Evolutionary conservation across 2,797 vertebrate species (phyloP), one percentile per base, ranked within the genome.

Genomic region (Falco novaeseelandiae): DNA sequence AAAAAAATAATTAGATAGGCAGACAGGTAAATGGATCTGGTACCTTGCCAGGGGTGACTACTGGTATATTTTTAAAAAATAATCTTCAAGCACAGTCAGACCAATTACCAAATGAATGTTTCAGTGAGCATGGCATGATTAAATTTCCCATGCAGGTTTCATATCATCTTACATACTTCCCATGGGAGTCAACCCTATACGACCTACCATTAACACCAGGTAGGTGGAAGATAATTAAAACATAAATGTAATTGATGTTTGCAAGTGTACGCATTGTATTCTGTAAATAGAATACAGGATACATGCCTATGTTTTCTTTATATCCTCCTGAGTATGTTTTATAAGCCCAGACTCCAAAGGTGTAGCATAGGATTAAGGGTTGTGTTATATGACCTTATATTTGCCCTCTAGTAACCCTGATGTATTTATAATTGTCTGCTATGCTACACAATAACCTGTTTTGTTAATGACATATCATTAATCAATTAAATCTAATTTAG

Each of bases 61-160:
- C 42, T 83, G 51, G 36, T 62, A 48, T 32, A 82, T 19, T 62
- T 91, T 76, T 79, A 52, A 30, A 73, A 89, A 92, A 88, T 57
- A 84, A 91, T 93, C 54, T 88, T 90, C 20, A 72, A 36, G n/a
- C 54, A 88, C 46, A 78, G 62, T 82, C 51, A 89, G 58, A 89
- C 42, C 77, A 96, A 93, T 94, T 95, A 89, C 19, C 36, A 57
- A 85, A 21, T 83, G 58, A 84, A 85, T 4, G 20, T 89, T 96
- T 93, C 93, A 93, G 71, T 78, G 52, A 89, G 9, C 78, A 85
- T 11, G 17, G 15, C 19, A 5, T 83, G 55, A 96, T 95, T 82
- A 74, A 77, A 90, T 80, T 83, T 87, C 59, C 80, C 21, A 70
- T 30, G 90, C 5, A 1, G 89, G 77, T 92, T 89, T 32, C 73